These are phyloP conservation scores for Leptinotarsa haldemani DNA, from an alignment of 2,888 invertebrate species.

Conservation along the genomic window DNA sequence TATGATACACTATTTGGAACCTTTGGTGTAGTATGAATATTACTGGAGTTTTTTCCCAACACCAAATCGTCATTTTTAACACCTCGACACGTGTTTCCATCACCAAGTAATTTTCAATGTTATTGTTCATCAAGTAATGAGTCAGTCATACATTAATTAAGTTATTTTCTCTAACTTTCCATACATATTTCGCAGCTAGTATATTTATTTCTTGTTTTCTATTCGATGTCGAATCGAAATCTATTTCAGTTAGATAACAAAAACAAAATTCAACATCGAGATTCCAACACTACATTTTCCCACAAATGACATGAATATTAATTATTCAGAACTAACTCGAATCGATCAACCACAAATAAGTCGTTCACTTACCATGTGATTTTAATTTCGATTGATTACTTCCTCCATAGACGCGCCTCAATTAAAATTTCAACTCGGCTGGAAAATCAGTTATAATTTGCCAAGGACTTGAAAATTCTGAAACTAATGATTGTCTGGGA, in stretches of 20 bases:
- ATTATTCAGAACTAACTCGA: conserved; percentile 4
- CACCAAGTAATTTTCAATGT: too few relatives aligned
- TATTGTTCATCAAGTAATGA: too few relatives aligned
- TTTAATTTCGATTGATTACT: conserved; percentile 8
- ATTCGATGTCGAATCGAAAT: background rate
- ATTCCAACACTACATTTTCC: background rate
- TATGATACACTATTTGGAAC: too few relatives aligned
- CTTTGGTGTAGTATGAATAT: too few relatives aligned
- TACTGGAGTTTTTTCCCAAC: too few relatives aligned
- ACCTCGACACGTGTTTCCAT: too few relatives aligned
- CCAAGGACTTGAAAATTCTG: background rate
- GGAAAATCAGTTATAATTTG: conserved; percentile 9
- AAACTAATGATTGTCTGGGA: background rate
- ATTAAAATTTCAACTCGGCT: conserved; percentile 8
- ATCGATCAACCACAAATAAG: conserved; percentile 13
- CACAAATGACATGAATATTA: conserved; percentile 8
- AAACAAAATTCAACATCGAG: background rate
- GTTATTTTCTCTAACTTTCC: too few relatives aligned
- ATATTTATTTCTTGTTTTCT: background rate
- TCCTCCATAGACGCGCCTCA: conserved; percentile 1
- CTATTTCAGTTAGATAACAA: background rate
- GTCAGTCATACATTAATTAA: too few relatives aligned
- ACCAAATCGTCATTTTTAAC: too few relatives aligned
- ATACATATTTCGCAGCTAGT: background rate
- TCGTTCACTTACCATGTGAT: conserved; percentile 13